Evolutionary conservation across 1,140 invertebrate species (phyloP).

Genomic region (Drosophila santomea): DNA sequence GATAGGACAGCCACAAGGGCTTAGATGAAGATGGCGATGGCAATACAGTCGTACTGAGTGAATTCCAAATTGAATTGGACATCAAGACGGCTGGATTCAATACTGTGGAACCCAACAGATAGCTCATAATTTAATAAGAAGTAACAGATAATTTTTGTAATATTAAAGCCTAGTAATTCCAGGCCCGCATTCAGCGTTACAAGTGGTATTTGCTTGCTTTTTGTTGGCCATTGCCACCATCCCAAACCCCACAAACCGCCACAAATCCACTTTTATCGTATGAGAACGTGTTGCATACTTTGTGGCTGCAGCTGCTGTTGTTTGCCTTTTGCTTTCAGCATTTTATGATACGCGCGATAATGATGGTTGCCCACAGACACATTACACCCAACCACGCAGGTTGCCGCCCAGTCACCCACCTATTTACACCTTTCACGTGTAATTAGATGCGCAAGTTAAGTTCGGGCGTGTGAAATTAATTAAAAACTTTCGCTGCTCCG

Average conservation of each 20-base stretch:
- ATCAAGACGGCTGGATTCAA: not conserved
- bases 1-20: not conserved
- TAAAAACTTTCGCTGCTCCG: slow-evolving; percentile 72
- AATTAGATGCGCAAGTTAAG: slow-evolving; percentile 75
- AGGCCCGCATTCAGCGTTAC: slow-evolving; percentile 47
- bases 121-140: not conserved
- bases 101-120: not conserved
- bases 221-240: slow-evolving; percentile 2
- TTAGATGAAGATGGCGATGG: not conserved
- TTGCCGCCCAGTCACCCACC: not conserved
- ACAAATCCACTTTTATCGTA: slow-evolving; percentile 11
- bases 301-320: slow-evolving; percentile 68
- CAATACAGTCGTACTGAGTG: not conserved
- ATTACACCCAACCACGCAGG: slow-evolving; percentile 36
- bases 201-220: slow-evolving; percentile 25
- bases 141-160: not conserved
- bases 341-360: slow-evolving; percentile 64
- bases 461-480: slow-evolving; percentile 73
- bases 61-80: not conserved
- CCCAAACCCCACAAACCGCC: not conserved
- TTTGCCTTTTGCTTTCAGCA: slow-evolving; percentile 59
- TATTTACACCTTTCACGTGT: slow-evolving; percentile 59
- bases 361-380: slow-evolving; percentile 77
- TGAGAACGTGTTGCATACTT: slow-evolving; percentile 74
- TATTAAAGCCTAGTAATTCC: slow-evolving; percentile 7